Percentiles rank a stretch among this genome's conserved stretches.
Evolutionary conservation across 2,797 vertebrate genomes (phyloP).

Genomic region (Antrozous pallidus): DNA sequence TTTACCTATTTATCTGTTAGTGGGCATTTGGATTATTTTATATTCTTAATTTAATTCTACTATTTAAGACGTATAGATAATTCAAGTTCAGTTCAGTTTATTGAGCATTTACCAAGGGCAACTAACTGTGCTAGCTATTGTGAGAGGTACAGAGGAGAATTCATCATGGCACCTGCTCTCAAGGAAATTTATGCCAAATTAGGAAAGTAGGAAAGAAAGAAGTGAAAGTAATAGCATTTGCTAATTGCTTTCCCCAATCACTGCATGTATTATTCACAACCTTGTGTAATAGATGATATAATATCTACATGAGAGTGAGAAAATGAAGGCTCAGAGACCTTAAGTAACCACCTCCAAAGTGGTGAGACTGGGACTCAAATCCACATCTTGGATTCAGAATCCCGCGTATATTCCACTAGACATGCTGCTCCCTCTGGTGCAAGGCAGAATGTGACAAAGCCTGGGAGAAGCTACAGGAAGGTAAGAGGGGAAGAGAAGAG

Average conservation of each 20-base stretch:
- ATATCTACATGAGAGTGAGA: background rate
- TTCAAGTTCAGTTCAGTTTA: constrained; percentile 9
- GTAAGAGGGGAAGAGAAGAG: background rate
- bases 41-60: background rate
- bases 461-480: background rate
- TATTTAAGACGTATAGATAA: background rate
- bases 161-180: background rate
- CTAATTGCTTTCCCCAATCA: background rate
- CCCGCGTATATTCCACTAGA: background rate
- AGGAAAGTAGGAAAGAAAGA: background rate
- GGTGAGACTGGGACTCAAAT: background rate
- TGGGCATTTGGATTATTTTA: background rate
- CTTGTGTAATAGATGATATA: background rate
- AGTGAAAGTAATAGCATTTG: background rate
- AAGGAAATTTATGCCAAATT: background rate
- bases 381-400: background rate
- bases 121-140: background rate
- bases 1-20: background rate
- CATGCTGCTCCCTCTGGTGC: background rate
- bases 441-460: background rate
- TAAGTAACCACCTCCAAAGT: background rate
- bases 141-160: background rate
- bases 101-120: background rate
- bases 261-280: background rate
- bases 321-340: background rate